Conservation (phyloP, 2,113 vertebrate species). For the Hypanus sabinus region DNA sequence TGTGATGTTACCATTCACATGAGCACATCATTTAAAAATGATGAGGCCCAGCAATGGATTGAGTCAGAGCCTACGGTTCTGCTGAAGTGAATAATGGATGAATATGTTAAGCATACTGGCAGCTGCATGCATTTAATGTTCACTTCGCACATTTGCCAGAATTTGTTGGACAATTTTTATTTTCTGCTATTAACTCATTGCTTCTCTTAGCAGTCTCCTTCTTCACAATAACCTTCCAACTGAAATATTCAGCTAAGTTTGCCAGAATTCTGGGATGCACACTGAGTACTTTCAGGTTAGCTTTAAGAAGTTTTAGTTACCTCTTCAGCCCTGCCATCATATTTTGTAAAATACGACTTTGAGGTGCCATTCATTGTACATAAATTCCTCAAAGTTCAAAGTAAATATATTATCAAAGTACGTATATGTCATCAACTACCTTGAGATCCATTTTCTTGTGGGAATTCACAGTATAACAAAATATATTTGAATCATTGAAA, state of each 20-base stretch:
- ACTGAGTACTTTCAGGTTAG: neutral
- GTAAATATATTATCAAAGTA: no score
- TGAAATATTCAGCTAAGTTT: neutral
- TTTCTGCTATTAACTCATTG: neutral
- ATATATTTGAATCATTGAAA: no score
- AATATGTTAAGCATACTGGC: neutral
- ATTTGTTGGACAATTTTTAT: neutral
- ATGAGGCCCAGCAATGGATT: neutral
- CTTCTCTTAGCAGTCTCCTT: neutral
- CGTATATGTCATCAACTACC: no score
- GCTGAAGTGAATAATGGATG: constrained; percentile 1
- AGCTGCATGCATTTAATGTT: constrained; percentile 8
- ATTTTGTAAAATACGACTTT: neutral
- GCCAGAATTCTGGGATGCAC: neutral
- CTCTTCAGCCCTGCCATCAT: neutral
- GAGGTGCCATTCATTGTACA: neutral
- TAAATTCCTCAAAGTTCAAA: no score
- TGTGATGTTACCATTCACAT: constrained; percentile 17
- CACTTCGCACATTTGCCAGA: neutral
- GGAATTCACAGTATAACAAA: no score
- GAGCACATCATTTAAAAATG: constrained; percentile 1
- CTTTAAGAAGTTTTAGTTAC: neutral
- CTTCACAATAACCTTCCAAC: neutral
- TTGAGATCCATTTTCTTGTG: no score
- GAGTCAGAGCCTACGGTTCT: neutral